Base-by-base conservation (phyloP, 2,113 vertebrate genomes). In the Cariama cristata region DNA sequence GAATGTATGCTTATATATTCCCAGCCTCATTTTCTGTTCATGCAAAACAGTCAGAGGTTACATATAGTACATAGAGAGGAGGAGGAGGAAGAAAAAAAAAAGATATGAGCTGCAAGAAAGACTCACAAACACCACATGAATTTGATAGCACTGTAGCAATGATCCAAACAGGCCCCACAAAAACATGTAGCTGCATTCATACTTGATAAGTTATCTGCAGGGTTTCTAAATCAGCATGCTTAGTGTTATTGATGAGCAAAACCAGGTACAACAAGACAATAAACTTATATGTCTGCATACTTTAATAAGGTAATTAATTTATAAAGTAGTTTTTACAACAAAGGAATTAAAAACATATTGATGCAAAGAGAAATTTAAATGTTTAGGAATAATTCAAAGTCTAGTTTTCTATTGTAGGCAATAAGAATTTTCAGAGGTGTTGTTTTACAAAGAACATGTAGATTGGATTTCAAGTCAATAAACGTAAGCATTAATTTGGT, bases 241-340 rank as follows among this genome's bases (percentile, higher is more conserved):
- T 52, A 28, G 44, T 47, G 38, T 75, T 59, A 52, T 88, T 97
- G 85, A 91, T 35, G 81, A 79, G 77, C 80, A 74, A 87, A 91
- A 40, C 33, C 40, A 53, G 73, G 91, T 79, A 94, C 40, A 91
- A 50, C 3, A 93, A n/a, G 23, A 64, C 56, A 87, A 94, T 64
- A 80, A 85, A 90, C 45, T 47, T 52, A 7, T 1, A 81, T 59
- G 87, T 85, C 50, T 56, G 24, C 56, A 60, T 40, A 79, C n/a
- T 87, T 82, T 93, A 94, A 75, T 89, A 91, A 94, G 38, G 69
- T 55, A 89, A 87, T 69, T 93, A 84, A 96, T 96, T 95, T 86
- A 79, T 93, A 47, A 90, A 79, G 52, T 20, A 88, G 79, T 56
- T 77, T 49, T 26, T 69, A 75, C 76, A 93, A 28, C 66, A 68